Base-by-base conservation (phyloP, 2,888 invertebrate genomes). In the Caenorhabditis afra region DNA sequence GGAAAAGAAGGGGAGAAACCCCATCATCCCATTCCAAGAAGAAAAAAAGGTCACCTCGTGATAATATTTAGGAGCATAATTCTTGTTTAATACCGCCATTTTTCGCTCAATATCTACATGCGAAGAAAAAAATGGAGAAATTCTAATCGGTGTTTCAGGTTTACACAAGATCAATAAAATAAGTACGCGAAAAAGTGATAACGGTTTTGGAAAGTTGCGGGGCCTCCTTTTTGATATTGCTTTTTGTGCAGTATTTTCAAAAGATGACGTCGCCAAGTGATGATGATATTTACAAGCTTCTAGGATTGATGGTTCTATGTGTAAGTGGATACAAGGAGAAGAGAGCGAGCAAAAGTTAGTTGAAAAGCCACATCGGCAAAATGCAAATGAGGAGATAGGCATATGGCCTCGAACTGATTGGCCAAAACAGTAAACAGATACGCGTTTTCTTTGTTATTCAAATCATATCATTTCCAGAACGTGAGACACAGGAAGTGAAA, bases 131-230 rank as follows among this genome's bases (percentile, higher is more conserved):
- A 70, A n/a, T 50, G 49, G 53, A 55, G 58, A 52, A 61, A 53
- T 57, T 55, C 23, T 71, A 62, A 71, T 71, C 62, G 49, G 49
- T 20, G 58, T 62, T 71, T 64, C 73, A 64, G 64, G 64, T 73
- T 73, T 73, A 73, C 73, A 64, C 41, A 64, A 73, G 73, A 73
- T 73, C 73, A 73, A 73, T 73, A 73, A 64, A 64, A 65, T 62
- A 73, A 73, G 73, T 73, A 73, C 64, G 57, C 64, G 64, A 65
- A 73, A 71, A 73, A 73, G 23, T 64, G 73, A 73, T 73, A 73
- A 64, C 73, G 57, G 22, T 8, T 23, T 12, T 16, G 16, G 16
- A 53, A 23, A 29, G 29, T 29, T 29, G 49, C 55, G 64, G 64
- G n/a, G 64, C 73, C 73, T 64, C 64, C 57, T 57, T 50, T 62